A percentile compares a stretch with the other conserved stretches of the same genome.
These are phyloP conservation scores for Solenopsis fugax DNA, from an alignment of 1,140 invertebrate genomes.

Conservation along the genomic window DNA sequence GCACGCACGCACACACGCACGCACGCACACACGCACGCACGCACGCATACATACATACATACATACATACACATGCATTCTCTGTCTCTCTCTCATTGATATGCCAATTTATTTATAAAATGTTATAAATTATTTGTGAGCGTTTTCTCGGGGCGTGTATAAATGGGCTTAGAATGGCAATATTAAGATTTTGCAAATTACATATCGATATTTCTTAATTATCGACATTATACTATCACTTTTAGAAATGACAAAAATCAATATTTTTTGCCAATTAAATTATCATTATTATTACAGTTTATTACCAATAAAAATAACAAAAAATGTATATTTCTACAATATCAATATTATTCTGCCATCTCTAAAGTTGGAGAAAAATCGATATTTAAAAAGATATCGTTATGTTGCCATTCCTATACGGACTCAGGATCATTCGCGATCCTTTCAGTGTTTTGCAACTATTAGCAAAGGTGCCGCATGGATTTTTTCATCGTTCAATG, in stretches of 20 bases:
- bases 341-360: conserved; percentile 17
- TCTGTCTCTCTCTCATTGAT: conserved; percentile 71
- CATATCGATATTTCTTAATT: conserved; percentile 45
- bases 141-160: conserved; percentile 62
- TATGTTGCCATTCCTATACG: conserved; percentile 20
- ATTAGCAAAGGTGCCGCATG: conserved; percentile 43
- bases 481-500: conserved; percentile 22
- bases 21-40: neutral
- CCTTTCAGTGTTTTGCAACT: conserved; percentile 14
- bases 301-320: conserved; percentile 11
- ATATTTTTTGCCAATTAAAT: conserved; percentile 11
- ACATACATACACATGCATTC: neutral
- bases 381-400: conserved; percentile 36
- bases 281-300: neutral
- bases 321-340: neutral
- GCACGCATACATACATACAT: neutral
- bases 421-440: conserved; percentile 17
- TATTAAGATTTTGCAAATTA: conserved; percentile 22
- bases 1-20: neutral
- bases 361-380: neutral
- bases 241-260: conserved; percentile 13
- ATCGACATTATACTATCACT: conserved; percentile 6
- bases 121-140: conserved; percentile 79
- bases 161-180: conserved; percentile 38
- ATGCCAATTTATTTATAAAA: conserved; percentile 85